These are phyloP conservation scores for Babylonia areolata DNA, from an alignment of 1,140 invertebrate genomes.

Conservation along the genomic window DNA sequence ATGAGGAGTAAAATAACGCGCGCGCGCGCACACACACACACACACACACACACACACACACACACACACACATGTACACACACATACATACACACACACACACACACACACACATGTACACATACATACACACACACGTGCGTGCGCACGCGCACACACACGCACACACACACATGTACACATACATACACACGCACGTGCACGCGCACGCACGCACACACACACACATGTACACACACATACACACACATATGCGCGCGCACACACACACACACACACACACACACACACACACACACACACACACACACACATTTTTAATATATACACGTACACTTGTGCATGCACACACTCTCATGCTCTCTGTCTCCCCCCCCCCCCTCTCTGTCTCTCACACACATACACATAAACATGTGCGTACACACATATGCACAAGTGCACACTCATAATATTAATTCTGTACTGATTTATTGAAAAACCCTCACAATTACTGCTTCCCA, in stretches of 20 bases:
- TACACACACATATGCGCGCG: conserved; percentile 17
- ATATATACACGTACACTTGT: not conserved
- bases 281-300: conserved; percentile 19
- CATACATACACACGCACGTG: not conserved
- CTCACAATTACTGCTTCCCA: too few species aligned
- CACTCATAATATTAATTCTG: too few species aligned
- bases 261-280: conserved; percentile 30
- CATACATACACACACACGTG: not conserved
- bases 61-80: conserved; percentile 22
- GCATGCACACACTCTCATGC: not conserved
- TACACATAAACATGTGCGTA: not conserved
- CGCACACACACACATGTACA: conserved; percentile 7
- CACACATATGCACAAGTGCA: too few species aligned
- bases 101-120: conserved; percentile 16
- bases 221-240: not conserved
- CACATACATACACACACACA: conserved; percentile 20
- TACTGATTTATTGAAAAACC: too few species aligned
- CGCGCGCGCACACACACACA: not conserved
- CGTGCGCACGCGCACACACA: not conserved
- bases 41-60: not conserved
- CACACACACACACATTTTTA: not conserved
- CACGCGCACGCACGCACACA: not conserved
- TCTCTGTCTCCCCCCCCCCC: not conserved
- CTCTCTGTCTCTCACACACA: not conserved
- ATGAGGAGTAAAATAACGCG: not conserved